Percentiles rank a stretch among this genome's conserved stretches.
These are phyloP conservation scores for Todiramphus saurophagus DNA, from an alignment of 2,113 vertebrate genomes.

Conservation along the genomic window DNA sequence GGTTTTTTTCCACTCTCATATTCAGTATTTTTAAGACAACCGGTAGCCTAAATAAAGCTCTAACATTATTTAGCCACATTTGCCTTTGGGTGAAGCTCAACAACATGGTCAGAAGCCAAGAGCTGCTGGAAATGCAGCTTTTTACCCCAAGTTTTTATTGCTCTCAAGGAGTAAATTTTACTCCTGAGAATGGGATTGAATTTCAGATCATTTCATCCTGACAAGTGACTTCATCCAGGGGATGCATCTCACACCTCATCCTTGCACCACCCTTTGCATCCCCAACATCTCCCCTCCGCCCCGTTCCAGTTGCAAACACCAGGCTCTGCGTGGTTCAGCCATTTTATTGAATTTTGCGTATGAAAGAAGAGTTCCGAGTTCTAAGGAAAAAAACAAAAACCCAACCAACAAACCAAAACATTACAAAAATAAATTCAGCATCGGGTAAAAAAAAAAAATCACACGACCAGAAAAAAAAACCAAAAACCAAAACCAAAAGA, in stretches of 20 bases:
- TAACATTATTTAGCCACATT: background rate
- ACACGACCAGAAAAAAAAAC: too few species aligned
- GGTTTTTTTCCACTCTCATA: background rate
- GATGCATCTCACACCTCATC: background rate
- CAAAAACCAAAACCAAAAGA: background rate
- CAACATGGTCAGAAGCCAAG: background rate
- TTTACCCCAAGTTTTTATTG: background rate
- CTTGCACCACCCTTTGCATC: background rate
- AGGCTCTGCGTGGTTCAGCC: background rate
- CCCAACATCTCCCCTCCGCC: background rate
- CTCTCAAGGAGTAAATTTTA: background rate
- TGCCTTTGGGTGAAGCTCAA: background rate
- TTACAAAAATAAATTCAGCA: conserved; percentile 58
- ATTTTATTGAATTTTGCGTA: conserved; percentile 54
- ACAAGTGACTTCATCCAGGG: background rate
- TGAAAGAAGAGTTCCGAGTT: conserved; percentile 57
- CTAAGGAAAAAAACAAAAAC: conserved; percentile 3
- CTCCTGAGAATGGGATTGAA: background rate
- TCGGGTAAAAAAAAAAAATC: conserved; percentile 42
- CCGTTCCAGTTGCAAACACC: accelerated
- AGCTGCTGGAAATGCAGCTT: background rate
- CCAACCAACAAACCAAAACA: background rate
- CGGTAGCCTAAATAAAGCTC: background rate
- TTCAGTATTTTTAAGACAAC: background rate
- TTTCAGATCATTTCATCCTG: background rate